Evolutionary conservation across 37 sponge, comb jelly and placozoan genomes (phyloP).

Genomic region (Eunapius fragilis): DNA sequence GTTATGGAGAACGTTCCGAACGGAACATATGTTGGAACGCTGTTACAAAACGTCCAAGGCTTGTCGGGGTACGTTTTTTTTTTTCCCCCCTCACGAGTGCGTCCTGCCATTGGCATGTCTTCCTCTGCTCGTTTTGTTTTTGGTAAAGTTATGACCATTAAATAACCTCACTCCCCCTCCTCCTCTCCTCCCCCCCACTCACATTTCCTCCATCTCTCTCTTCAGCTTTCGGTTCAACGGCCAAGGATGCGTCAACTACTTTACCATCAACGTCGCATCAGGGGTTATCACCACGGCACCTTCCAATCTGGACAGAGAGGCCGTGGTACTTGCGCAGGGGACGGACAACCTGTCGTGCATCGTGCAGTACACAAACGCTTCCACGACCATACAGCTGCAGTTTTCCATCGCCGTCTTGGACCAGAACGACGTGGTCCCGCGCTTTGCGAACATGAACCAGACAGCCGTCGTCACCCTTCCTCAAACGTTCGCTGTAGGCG

Average conservation of each 20-base stretch:
- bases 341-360: constrained; percentile 31
- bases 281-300: not conserved
- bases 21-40: not conserved
- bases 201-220: too few species aligned
- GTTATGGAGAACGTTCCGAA: not conserved
- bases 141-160: not conserved
- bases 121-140: not conserved
- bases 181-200: not conserved
- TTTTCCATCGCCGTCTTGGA: constrained; percentile 31
- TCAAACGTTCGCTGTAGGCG: constrained; percentile 11
- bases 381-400: not conserved
- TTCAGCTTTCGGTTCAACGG: not conserved
- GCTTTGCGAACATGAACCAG: constrained; percentile 37
- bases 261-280: not conserved
- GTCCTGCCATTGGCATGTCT: not conserved
- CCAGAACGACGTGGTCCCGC: constrained; percentile 62
- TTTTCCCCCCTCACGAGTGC: not conserved
- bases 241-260: not conserved
- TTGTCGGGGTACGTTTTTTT: not conserved
- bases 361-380: not conserved
- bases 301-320: constrained; percentile 60
- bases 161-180: not conserved
- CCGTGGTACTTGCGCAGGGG: not conserved
- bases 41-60: not conserved
- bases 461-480: constrained; percentile 5